A percentile compares a stretch with the other conserved stretches of the same genome.
phyloP scores from a whole-genome alignment of 2,888 invertebrate genomes.

The Chelonus formosanus region DNA sequence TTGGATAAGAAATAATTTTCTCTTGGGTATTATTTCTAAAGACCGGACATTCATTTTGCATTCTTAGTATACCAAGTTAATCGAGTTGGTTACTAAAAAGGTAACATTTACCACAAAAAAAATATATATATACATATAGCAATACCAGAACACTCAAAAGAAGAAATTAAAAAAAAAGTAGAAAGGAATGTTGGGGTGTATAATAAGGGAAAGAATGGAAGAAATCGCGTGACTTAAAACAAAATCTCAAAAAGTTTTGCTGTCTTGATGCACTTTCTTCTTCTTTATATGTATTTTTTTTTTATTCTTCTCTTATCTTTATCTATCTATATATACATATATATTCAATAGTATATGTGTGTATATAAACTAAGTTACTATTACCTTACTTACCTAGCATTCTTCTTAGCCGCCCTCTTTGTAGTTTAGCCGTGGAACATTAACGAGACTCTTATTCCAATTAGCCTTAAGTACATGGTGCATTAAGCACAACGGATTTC shows the following conservation, averaged over 20 bases:
- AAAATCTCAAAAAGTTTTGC: constrained; percentile 12
- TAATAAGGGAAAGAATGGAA: constrained; percentile 5
- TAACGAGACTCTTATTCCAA: constrained; percentile 56
- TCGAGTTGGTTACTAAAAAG: constrained; percentile 14
- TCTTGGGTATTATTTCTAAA: not conserved
- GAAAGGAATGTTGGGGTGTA: not conserved
- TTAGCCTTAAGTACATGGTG: constrained; percentile 53
- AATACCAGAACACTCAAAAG: not conserved
- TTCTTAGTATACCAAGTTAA: constrained; percentile 10
- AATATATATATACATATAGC: too few relatives aligned
- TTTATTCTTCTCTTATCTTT: not conserved
- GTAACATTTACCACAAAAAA: not conserved
- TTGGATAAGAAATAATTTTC: constrained; percentile 11
- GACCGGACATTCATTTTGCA: constrained; percentile 22
- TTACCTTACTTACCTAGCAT: not conserved
- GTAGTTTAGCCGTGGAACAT: constrained; percentile 45
- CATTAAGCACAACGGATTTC: constrained; percentile 50
- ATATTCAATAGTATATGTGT: not conserved
- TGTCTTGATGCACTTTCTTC: constrained; percentile 12
- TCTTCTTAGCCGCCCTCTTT: constrained; percentile 10
- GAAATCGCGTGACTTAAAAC: constrained; percentile 13
- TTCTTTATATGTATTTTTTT: not conserved
- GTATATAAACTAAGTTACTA: not conserved
- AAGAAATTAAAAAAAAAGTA: not conserved
- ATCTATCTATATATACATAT: not conserved